phyloP scores from a whole-genome alignment of 1,140 invertebrate genomes.

The Goniozus legneri region DNA sequence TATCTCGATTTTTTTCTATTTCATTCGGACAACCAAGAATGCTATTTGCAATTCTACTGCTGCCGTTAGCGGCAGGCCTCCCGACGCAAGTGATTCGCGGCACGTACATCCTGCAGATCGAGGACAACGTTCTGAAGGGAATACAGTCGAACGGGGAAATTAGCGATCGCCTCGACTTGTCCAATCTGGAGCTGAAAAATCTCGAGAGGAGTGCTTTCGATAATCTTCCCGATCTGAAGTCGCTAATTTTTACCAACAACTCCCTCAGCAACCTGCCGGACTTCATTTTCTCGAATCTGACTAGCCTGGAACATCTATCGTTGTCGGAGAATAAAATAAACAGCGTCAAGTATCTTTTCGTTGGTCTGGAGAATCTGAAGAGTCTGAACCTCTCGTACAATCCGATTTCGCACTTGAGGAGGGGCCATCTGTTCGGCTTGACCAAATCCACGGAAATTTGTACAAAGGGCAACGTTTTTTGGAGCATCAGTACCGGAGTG shows the following conservation, averaged over 20 bases:
- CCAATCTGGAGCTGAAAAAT: slow-evolving; percentile 8
- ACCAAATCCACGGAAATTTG: slow-evolving; percentile 18
- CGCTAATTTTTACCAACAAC: slow-evolving; percentile 26
- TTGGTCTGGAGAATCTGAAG: slow-evolving; percentile 26
- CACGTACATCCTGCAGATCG: slow-evolving; percentile 14
- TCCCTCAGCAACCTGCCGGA: slow-evolving; percentile 22
- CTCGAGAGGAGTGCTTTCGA: slow-evolving; percentile 27
- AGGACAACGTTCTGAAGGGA: slow-evolving; percentile 18
- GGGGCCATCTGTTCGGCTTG: slow-evolving; percentile 25
- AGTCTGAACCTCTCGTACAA: slow-evolving; percentile 29
- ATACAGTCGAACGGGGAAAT: slow-evolving; percentile 3
- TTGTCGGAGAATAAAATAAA: slow-evolving; percentile 26
- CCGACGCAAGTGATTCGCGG: neutral
- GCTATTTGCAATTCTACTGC: slow-evolving; percentile 14
- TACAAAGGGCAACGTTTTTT: slow-evolving; percentile 19
- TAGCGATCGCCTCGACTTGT: slow-evolving; percentile 15
- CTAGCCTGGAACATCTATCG: slow-evolving; percentile 19
- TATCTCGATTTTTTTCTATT: too few relatives aligned
- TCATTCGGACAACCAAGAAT: too few relatives aligned
- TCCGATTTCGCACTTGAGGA: slow-evolving; percentile 18
- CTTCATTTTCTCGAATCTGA: slow-evolving; percentile 31
- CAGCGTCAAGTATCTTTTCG: slow-evolving; percentile 20
- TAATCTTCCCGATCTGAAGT: slow-evolving; percentile 18
- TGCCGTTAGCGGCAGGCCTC: slow-evolving; percentile 13
- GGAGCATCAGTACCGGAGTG: slow-evolving; percentile 23